Base-by-base conservation (phyloP, 2,113 vertebrate species). In the Hirundichthys speculiger region DNA sequence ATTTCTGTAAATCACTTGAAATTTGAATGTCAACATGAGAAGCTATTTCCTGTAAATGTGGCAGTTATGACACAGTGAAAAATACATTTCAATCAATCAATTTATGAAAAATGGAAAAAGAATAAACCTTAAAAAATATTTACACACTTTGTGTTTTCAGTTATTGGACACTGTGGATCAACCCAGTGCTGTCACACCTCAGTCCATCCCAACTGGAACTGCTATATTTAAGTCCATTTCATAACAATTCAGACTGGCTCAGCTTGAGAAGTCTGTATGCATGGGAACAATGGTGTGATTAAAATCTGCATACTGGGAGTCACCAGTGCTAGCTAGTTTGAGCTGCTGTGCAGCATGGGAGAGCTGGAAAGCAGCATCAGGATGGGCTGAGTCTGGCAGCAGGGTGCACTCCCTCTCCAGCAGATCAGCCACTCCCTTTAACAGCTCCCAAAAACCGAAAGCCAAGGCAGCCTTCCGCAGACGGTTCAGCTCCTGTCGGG, bases 331-430 rank as follows among this genome's bases (percentile, higher is more conserved):
- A 24, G 97, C 97, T 75, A 97, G 90, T 74, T 96, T 97, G 10
- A 99, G 96, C 71, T 99, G 98, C 90, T 97, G 94, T 8, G 97
- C 97, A 0, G 97, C 98, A 0, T 99, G 97, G 0, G 96, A 95
- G 12, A 99, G 94, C 90, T 99, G 97, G 83, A 99, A 99, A 0
- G 97, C 97, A 0, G 97, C 98, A 0, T 99, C 97, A 0, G 97
- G 97, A 46, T 99, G 97, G 0, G 97, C 96, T 0, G 96, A 96
- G 88, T 98, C 97, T 0, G 98, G 97, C 1, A 99, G 91, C 59
- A 99, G 77, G 0, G 97, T 99, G 86, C 98, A 99, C 77, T 99
- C 97, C 60, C 97, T 76, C 79, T 99, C 97, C 64, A 99, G 87
- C 89, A 99, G 95, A 30, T 99, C 98, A 0, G 97, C 95, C 60